Percentiles rank a stretch among this genome's conserved stretches.
These are phyloP conservation scores for Tiphia femorata DNA, from an alignment of 2,888 invertebrate genomes.

Conservation along the genomic window DNA sequence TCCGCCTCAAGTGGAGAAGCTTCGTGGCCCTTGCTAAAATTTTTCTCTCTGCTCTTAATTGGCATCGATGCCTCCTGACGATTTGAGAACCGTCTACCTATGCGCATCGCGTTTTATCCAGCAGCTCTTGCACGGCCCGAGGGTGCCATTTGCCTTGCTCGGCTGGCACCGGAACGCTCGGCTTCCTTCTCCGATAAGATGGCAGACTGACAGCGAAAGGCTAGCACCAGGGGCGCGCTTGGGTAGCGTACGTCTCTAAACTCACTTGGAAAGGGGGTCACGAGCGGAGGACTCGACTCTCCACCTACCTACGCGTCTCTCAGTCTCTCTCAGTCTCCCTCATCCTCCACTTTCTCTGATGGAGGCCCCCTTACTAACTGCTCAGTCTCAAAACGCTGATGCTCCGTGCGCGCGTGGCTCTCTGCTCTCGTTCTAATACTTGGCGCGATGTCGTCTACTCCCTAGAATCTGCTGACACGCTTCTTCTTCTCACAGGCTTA, in stretches of 20 bases:
- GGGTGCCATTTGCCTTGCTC: conserved; percentile 17
- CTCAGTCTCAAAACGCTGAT: not conserved
- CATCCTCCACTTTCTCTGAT: conserved; percentile 26
- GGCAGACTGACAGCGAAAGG: conserved; percentile 17
- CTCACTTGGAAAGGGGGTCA: conserved; percentile 29
- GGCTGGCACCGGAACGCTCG: conserved; percentile 8
- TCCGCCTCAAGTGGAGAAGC: too few species aligned
- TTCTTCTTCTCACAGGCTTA: too few species aligned
- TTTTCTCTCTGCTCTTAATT: too few species aligned
- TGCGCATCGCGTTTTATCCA: conserved; percentile 44
- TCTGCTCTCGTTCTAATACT: too few species aligned
- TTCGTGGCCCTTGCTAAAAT: too few species aligned
- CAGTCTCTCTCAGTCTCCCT: too few species aligned
- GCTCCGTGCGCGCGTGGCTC: too few species aligned
- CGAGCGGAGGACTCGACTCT: too few species aligned
- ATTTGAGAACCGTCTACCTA: conserved; percentile 25
- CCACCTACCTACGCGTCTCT: too few species aligned
- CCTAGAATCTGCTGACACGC: not conserved
- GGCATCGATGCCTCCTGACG: not conserved
- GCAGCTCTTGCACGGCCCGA: too few species aligned
- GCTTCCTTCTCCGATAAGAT: conserved; percentile 14
- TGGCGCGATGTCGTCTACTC: too few species aligned
- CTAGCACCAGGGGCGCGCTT: conserved; percentile 18
- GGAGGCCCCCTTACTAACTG: conserved; percentile 2
- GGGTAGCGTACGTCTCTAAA: conserved; percentile 28